Base-by-base conservation (phyloP, 2,888 invertebrate genomes). In the Drosophila merina region DNA sequence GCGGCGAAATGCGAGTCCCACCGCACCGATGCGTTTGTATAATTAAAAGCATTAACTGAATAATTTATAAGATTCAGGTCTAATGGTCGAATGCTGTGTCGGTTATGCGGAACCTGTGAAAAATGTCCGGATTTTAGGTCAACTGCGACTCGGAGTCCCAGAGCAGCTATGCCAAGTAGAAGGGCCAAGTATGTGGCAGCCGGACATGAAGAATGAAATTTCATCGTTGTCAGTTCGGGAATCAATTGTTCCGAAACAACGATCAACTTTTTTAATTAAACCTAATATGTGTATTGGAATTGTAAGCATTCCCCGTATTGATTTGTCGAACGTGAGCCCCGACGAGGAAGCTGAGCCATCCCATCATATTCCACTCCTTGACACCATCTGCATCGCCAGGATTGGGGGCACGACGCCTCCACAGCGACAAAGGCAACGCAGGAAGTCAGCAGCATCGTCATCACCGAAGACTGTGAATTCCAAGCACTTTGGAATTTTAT, bases 191-290 rank as follows among this genome's bases (percentile, higher is more conserved):
- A 76, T 73, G 72, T 76, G 76, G 73, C 79, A 74, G 55, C 69
- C 76, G 76, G 66, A 81, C 68, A 74, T 75, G 75, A 74, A 83
- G 79, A 73, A 77, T 84, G 84, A 81, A 81, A 85, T 81, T 76
- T 72, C 79, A 74, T 72, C 72, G 72, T 73, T 81, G 79, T 77
- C 72, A 75, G 75, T 74, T 74, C 79, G 52, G 72, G 76, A 81
- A 77, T 79, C 82, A 85, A 77, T 82, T 85, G 77, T 77, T 74
- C 76, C 68, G 70, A 77, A 82, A 72, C 69, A 75, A 45, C 60
- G 73, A 60, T 36, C 38, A 85, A 84, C 82, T 87, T 87, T 84
- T 85, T 87, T 87, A 84, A 84, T 87, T 84, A 84, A 81, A 70
- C 69, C 52, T 77, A 84, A 81, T 77, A 86, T 75, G 70, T 75